phyloP scores from a whole-genome alignment of 2,797 vertebrate species.

The Eidolon dupreanum region DNA sequence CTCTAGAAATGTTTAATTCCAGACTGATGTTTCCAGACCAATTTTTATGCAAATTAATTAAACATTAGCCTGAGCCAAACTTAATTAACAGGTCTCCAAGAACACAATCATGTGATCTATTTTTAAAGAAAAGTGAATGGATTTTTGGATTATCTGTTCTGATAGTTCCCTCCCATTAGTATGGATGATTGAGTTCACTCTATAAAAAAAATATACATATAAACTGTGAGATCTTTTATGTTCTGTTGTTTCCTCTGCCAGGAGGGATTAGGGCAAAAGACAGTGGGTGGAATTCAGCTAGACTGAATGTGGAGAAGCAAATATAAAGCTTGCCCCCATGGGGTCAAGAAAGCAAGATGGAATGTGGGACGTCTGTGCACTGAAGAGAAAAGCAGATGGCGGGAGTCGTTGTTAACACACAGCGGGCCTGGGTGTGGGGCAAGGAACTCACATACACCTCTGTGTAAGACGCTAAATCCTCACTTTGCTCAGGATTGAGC shows the following conservation, averaged over 20 bases:
- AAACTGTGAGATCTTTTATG: constrained; percentile 12
- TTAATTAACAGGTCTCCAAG: constrained; percentile 66
- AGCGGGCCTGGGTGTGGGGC: not conserved
- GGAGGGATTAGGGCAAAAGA: constrained; percentile 44
- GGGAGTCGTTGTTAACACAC: not conserved
- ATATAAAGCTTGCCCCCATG: constrained; percentile 23
- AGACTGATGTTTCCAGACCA: constrained; percentile 37
- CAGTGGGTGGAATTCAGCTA: constrained; percentile 4
- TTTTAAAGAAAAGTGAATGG: constrained; percentile 61
- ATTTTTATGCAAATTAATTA: constrained; percentile 75
- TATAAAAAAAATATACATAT: constrained; percentile 41
- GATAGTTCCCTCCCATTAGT: constrained; percentile 36
- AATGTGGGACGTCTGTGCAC: not conserved
- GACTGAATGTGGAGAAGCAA: not conserved
- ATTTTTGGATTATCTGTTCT: constrained; percentile 61
- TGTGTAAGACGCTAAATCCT: not conserved
- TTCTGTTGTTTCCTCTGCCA: constrained; percentile 40
- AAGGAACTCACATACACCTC: not conserved
- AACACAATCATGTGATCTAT: constrained; percentile 56
- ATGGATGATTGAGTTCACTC: constrained; percentile 55
- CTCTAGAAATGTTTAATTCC: constrained; percentile 57
- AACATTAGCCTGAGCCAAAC: constrained; percentile 63
- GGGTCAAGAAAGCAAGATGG: not conserved
- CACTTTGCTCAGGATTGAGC: not conserved
- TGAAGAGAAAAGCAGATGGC: not conserved